Base-by-base conservation (phyloP, 2,888 invertebrate genomes). In the Spisula subtruncata region DNA sequence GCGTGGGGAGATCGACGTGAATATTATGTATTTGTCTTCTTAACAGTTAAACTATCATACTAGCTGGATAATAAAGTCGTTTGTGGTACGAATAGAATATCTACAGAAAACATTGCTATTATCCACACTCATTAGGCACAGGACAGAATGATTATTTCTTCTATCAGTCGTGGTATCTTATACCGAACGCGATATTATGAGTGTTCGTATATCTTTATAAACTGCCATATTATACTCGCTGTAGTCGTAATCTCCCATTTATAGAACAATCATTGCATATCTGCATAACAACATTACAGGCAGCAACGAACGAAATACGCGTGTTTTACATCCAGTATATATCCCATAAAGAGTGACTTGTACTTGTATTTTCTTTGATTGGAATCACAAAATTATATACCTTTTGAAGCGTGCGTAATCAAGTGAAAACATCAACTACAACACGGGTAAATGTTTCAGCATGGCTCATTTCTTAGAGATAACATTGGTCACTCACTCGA, bases 11-110 rank as follows among this genome's bases (percentile, higher is more conserved):
- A 66, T 25, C 8, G 20, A 66, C n/a, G 60, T 25, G 25, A 25
- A 66, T 66, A 66, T 66, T 66, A 66, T 66, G 25, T n/a, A 66
- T 25, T 66, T 66, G 60, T 66, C 60, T n/a, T 66, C 25, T 66
- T 66, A 25, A 25, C 60, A 66, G 60, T 66, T 66, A 25, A 25
- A 66, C 60, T 5, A 66, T 66, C 60, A 66, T 25, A 25, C 25
- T 25, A 25, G 25, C 10, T 1, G n/a, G 12, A 66, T 66, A 66
- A 66, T 66, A 25, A 66, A 66, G 60, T n/a, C 60, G n/a, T 66
- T 66, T 66, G 60, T 66, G 60, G n/a, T 51, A 25, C 25, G n/a
- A 25, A 66, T 66, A 66, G 2, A n/a, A 66, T 66, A n/a, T 5
- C 60, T 25, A 12, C 60, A 25, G 1, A 51, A 66, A 10, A 8